Evolutionary conservation across 2,888 invertebrate species (phyloP).

Genomic region (Octonoba sinensis): DNA sequence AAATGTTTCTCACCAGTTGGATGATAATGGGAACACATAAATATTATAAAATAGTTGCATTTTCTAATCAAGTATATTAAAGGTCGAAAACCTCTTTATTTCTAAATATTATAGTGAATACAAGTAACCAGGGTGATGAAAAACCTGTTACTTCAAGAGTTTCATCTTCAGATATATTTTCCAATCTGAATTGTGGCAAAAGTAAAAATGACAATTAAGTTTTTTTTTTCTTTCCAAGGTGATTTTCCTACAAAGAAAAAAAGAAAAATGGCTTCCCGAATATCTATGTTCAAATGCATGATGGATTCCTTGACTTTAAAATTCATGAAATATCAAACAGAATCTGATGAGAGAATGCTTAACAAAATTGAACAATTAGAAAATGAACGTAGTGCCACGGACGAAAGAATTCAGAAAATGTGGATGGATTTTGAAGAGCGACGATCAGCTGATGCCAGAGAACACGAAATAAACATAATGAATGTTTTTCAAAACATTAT

Average conservation of each 20-base stretch:
- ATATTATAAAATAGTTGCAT: no score
- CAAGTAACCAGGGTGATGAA: no score
- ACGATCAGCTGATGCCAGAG: constrained; percentile 33
- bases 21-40: no score
- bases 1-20: no score
- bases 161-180: no score
- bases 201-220: no score
- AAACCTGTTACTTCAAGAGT: no score
- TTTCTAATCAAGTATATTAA: no score
- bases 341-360: constrained; percentile 42
- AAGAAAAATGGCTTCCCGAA: constrained; percentile 14
- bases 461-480: constrained; percentile 55
- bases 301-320: constrained; percentile 50
- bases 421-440: constrained; percentile 59
- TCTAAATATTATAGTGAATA: no score
- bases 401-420: constrained; percentile 57
- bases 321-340: constrained; percentile 48
- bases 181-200: no score
- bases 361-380: constrained; percentile 44
- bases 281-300: constrained; percentile 40
- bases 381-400: constrained; percentile 41
- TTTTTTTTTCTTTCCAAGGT: not conserved
- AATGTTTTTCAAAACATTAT: constrained; percentile 44
- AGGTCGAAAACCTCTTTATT: no score
- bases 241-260: constrained; percentile 9